Conservation (phyloP, 2,888 invertebrate species). For the Papilio gigon region DNA sequence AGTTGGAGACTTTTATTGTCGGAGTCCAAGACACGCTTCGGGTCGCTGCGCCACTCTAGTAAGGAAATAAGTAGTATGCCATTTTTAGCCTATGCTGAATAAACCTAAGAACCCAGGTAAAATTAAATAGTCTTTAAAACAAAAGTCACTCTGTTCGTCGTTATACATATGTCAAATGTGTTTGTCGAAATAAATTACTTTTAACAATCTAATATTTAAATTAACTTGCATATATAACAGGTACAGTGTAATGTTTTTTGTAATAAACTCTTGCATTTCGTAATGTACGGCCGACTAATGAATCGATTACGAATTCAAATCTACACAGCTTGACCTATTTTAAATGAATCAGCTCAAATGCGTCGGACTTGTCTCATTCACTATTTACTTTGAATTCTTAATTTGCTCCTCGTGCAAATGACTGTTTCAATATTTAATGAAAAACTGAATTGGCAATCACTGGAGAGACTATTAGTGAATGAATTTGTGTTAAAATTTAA, state of each 20-base stretch:
- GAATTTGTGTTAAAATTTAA: background rate
- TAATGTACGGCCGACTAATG: conserved; percentile 10
- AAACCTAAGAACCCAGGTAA: too few relatives aligned
- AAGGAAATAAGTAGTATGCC: too few relatives aligned
- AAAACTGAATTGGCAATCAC: background rate
- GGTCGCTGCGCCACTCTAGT: too few relatives aligned
- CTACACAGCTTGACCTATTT: conserved; percentile 17
- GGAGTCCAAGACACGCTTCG: too few relatives aligned
- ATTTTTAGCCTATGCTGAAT: too few relatives aligned
- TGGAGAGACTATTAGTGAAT: background rate
- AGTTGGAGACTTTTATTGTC: too few relatives aligned
- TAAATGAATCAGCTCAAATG: conserved; percentile 19
- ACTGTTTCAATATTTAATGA: conserved; percentile 16
- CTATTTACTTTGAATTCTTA: conserved; percentile 24
- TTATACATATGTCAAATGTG: too few relatives aligned
- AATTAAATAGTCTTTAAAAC: too few relatives aligned
- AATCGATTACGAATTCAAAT: conserved; percentile 18
- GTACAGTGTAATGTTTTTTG: background rate
- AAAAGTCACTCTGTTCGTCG: too few relatives aligned
- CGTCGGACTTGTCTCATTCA: conserved; percentile 13
- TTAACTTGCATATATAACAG: background rate
- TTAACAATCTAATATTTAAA: too few relatives aligned
- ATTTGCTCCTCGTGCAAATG: conserved; percentile 22
- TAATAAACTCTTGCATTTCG: background rate
- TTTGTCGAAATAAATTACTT: too few relatives aligned